These are phyloP conservation scores for Acanthisitta chloris DNA, from an alignment of 2,113 vertebrate genomes.

Conservation along the genomic window DNA sequence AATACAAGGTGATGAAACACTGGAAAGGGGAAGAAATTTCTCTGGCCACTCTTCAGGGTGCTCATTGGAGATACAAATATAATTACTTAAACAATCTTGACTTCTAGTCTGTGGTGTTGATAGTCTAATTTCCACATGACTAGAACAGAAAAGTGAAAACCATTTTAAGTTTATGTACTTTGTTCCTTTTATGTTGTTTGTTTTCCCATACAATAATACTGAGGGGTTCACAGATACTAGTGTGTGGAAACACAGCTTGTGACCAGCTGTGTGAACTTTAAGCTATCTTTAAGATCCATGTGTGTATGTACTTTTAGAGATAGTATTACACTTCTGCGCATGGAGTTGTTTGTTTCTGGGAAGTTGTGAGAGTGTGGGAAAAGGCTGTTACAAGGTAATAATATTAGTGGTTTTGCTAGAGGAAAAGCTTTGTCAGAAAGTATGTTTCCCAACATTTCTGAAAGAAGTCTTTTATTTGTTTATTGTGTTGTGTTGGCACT, in stretches of 20 bases:
- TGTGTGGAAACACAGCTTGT: background rate
- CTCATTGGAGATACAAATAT: background rate
- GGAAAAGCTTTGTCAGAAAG: constrained; percentile 5
- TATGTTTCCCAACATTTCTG: background rate
- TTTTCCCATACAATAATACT: background rate
- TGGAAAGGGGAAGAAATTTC: background rate
- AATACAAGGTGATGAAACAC: background rate
- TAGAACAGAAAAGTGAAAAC: background rate
- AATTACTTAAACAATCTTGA: background rate
- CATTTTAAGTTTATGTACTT: background rate
- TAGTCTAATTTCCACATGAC: background rate
- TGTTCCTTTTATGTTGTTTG: background rate
- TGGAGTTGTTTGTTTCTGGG: background rate
- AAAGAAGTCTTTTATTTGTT: background rate
- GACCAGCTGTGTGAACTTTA: background rate
- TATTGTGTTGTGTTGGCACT: background rate
- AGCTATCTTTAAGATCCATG: background rate
- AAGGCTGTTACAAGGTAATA: background rate
- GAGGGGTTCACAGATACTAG: background rate
- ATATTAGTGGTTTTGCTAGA: background rate
- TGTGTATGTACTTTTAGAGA: background rate
- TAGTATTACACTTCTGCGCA: background rate
- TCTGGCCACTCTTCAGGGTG: background rate
- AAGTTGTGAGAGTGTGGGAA: background rate
- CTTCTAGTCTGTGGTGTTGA: background rate